Evolutionary conservation across 1,140 invertebrate species (phyloP), one percentile per base, ranked within the genome.

Genomic region (Anoplophora glabripennis): DNA sequence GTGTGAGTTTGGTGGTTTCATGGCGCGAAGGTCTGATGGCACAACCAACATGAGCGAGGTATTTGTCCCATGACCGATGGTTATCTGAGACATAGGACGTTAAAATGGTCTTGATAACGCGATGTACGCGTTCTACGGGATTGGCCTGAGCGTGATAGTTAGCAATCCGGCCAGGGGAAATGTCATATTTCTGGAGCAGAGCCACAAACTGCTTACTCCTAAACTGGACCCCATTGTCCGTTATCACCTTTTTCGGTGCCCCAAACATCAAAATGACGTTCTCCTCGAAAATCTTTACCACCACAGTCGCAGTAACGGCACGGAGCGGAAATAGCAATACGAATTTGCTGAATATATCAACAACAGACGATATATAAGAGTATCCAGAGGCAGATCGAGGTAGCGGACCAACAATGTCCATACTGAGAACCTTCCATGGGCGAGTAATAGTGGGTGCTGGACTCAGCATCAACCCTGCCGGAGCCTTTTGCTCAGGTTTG

Each of bases 21-120:
- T 73, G 65, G 0, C 54, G 53, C 1, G 65, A 61, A 0, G 72
- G 69, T 38, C 70, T 58, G 2, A 72, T 55, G 5, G 69, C 72
- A 41, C 63, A 64, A 0, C 49, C 57, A 15, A 68, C 48, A 7
- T 63, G 52, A 4, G 45, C 41, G 1, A 75, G 42, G 54, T 66
- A 40, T 21, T 55, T 54, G 49, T 70, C 69, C 71, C 72, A 75
- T 35, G 41, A 49, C 4, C 46, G 49, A 45, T 75, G 72, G 44
- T 72, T 68, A 8, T 69, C 59, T 5, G 61, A n/a, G 1, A 69
- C 55, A 57, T 69, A 76, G 0, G 59, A 35, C 8, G 61, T 15
- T 9, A 76, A 45, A 53, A 69, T 66, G 8, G 64, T 65, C 14
- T 69, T 70, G 4, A 75, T 17, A 9, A 68, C 66, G 17, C 65